These are phyloP conservation scores for Phaedon cochleariae DNA, from an alignment of 2,888 invertebrate genomes.

Conservation along the genomic window DNA sequence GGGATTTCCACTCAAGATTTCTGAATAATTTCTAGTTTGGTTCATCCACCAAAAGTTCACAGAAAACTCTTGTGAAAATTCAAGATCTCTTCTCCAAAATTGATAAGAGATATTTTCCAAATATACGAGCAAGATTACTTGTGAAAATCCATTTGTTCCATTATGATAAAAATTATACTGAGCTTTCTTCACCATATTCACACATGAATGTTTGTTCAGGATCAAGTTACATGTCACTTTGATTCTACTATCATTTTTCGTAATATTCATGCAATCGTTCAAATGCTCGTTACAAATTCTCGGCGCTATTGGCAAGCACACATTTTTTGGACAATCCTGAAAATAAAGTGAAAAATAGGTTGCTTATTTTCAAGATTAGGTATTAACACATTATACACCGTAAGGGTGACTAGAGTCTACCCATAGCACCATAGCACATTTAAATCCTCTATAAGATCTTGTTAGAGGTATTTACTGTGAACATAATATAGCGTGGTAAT, in stretches of 20 bases:
- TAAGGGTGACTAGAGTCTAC: too few species aligned
- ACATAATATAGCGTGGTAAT: too few species aligned
- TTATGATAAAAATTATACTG: conserved; percentile 60
- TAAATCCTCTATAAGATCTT: too few species aligned
- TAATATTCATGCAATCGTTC: conserved; percentile 48
- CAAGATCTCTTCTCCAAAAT: conserved; percentile 32
- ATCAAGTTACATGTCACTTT: conserved; percentile 39
- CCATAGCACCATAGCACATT: too few species aligned
- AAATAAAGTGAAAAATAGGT: conserved; percentile 33
- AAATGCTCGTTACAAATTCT: conserved; percentile 53
- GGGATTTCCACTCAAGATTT: conserved; percentile 75
- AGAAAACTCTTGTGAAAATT: conserved; percentile 50
- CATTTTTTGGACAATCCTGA: conserved; percentile 56
- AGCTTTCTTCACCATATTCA: conserved; percentile 54
- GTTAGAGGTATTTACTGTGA: too few species aligned
- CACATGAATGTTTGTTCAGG: conserved; percentile 48
- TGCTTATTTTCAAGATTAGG: too few species aligned
- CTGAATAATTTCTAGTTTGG: conserved; percentile 49
- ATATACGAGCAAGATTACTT: conserved; percentile 53
- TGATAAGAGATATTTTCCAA: conserved; percentile 48
- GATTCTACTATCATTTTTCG: conserved; percentile 38
- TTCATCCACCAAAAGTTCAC: conserved; percentile 56
- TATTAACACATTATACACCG: too few species aligned
- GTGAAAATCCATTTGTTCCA: conserved; percentile 60
- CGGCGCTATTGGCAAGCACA: conserved; percentile 53